Base-by-base conservation (phyloP, 1,140 invertebrate species). In the Pseudomyrmex pallidus region DNA sequence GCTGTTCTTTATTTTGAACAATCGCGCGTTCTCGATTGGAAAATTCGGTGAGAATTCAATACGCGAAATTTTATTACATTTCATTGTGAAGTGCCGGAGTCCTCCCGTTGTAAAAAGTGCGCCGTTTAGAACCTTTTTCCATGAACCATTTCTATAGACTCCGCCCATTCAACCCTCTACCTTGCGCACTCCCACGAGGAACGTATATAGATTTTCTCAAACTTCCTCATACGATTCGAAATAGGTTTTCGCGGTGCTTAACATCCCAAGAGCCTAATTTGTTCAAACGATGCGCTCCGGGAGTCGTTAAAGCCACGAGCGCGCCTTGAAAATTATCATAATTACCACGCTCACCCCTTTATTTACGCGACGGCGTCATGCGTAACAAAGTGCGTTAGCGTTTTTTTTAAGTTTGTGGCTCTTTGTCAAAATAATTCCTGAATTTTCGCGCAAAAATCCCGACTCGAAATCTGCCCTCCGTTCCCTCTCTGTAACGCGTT, bases 321-420 rank as follows among this genome's bases (percentile, higher is more conserved):
- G n/a, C 48, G 44, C 68, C 54, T 78, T 61, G 66, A 59, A 80
- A 80, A 80, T 80, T 80, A 80, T 72, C 54, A 15, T 50, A 12
- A 80, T 70, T 80, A 72, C 66, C 3, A 54, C 3, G n/a, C 5
- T 56, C 25, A 5, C 22, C n/a, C 1, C 1, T 13, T 78, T 70
- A 35, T 8, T 10, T 13, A 15, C 22, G 8, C 20, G 22, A 72
- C 48, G 8, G 70, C 57, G 59, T 59, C 52, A 59, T 57, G 15
- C 54, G 20, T 61, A 61, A 70, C 70, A 61, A 61, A 35, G 35
- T 35, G 44, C 22, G 46, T 48, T 17, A 25, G n/a, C n/a, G 48
- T 50, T 48, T 78, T 68, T 20, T 78, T 59, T 57, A 78, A 70
- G 25, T 70, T 78, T 25, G 25, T 35, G 35, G 5, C 35, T 46